Base-by-base conservation (phyloP, 2,888 invertebrate genomes). In the Drosophila tanythrix region DNA sequence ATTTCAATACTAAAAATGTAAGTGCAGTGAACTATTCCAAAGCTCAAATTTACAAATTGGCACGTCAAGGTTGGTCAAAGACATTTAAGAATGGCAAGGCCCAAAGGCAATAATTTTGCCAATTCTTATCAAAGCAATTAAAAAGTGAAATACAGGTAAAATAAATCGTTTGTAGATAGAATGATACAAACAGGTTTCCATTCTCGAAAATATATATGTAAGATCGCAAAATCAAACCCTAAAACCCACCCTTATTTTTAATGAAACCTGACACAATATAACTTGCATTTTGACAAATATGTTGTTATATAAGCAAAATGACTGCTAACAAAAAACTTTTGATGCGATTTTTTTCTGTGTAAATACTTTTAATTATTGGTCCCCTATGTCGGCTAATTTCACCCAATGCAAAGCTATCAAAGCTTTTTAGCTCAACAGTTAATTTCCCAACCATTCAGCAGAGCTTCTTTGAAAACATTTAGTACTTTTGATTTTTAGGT, bases 21-120 rank as follows among this genome's bases (percentile, higher is more conserved):
- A 31, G 51, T 56, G 56, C 63, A 70, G 29, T 69, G 63, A 71
- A 71, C 81, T 59, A 51, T 21, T 33, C 50, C 52, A 69, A 74
- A 77, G 56, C 69, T 66, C 7, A 25, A 15, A 50, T 33, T 38
- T 4, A 6, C 2, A 48, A 27, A n/a, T 27, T n/a, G 25, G 35
- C 1, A 7, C 31, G 31, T 25, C 63, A 66, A 73, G 77, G 65
- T 66, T 53, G 56, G 35, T 21, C 36, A 48, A 63, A 66, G 27
- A 25, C 36, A 31, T 43, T 51, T 55, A 27, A 66, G 51, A 69
- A 40, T 57, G 62, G 46, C 62, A 76, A 70, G 43, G 71, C 33
- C 71, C 61, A 51, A 35, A 29, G 62, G 27, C 63, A 55, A 72
- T 21, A 1, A 40, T 58, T 36, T 70, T 51, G 60, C 38, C 31